Evolutionary conservation across 2,888 invertebrate genomes (phyloP).

Genomic region (Copidosoma aretas): DNA sequence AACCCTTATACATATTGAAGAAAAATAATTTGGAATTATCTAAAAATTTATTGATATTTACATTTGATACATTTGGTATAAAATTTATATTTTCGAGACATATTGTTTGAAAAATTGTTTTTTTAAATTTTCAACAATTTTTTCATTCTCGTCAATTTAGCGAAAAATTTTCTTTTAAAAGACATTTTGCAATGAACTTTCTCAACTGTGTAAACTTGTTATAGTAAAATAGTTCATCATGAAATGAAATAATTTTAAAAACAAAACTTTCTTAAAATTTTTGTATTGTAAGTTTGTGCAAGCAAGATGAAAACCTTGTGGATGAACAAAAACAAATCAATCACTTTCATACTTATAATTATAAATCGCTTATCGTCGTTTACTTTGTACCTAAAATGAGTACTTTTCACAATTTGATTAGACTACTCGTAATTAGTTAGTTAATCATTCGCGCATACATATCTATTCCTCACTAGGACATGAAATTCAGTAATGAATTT

Average conservation of each 20-base stretch:
- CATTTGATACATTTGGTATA: slow-evolving; percentile 41
- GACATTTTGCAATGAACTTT: slow-evolving; percentile 19
- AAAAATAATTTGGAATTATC: slow-evolving; percentile 32
- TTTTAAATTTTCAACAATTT: slow-evolving; percentile 24
- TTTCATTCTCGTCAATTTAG: neutral
- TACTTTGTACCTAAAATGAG: slow-evolving; percentile 49
- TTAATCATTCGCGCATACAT: slow-evolving; percentile 45
- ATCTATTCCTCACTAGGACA: slow-evolving; percentile 68
- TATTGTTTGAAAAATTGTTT: too few species aligned
- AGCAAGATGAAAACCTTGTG: slow-evolving; percentile 15
- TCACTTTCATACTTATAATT: slow-evolving; percentile 47
- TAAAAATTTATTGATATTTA: slow-evolving; percentile 41
- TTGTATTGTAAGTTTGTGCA: slow-evolving; percentile 16
- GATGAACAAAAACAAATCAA: slow-evolving; percentile 32
- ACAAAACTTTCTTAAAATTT: slow-evolving; percentile 28
- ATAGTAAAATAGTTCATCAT: slow-evolving; percentile 17
- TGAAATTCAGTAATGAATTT: slow-evolving; percentile 80
- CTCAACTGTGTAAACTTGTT: slow-evolving; percentile 3
- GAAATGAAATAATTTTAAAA: slow-evolving; percentile 13
- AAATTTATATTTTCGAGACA: too few species aligned
- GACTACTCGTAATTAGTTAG: slow-evolving; percentile 53
- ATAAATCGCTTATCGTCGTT: slow-evolving; percentile 46
- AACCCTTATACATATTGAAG: too few species aligned
- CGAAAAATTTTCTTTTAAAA: neutral
- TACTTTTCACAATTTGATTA: slow-evolving; percentile 56